phyloP scores from a whole-genome alignment of 2,888 invertebrate species.

The Nomada fabriciana region DNA sequence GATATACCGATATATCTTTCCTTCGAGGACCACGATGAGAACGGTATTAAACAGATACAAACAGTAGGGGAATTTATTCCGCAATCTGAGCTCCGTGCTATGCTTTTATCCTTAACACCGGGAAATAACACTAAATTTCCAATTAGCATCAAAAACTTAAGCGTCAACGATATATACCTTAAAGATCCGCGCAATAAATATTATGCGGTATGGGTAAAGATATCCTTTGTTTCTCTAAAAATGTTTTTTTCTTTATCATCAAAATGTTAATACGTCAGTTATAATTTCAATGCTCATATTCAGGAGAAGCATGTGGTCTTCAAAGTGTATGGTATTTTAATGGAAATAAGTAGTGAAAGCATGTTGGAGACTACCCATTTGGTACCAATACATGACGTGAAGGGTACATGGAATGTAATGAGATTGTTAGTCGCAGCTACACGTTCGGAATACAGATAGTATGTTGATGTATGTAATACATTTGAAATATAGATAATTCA shows the following conservation, averaged over 20 bases:
- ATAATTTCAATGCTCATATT: background rate
- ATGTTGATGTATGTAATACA: slow-evolving; percentile 20
- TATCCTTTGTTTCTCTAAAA: background rate
- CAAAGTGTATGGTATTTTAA: slow-evolving; percentile 57
- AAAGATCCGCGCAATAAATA: background rate
- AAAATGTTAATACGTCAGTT: background rate
- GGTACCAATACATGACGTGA: slow-evolving; percentile 38
- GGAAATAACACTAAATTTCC: slow-evolving; percentile 31
- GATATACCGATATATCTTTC: slow-evolving; percentile 39
- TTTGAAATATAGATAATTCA: background rate
- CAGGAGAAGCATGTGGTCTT: slow-evolving; percentile 50
- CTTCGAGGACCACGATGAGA: slow-evolving; percentile 28
- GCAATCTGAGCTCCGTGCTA: background rate
- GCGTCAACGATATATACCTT: slow-evolving; percentile 23
- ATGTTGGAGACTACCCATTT: slow-evolving; percentile 38
- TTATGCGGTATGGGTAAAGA: slow-evolving; percentile 54
- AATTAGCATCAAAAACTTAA: slow-evolving; percentile 40
- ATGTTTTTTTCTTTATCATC: background rate
- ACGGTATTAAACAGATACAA: slow-evolving; percentile 58
- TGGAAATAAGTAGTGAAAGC: background rate
- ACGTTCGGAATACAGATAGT: slow-evolving; percentile 46
- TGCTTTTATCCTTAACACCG: slow-evolving; percentile 35
- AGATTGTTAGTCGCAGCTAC: slow-evolving; percentile 15
- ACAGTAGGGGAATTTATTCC: slow-evolving; percentile 55
- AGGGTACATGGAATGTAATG: slow-evolving; percentile 22